These are phyloP conservation scores for Montifringilla adamsi DNA, from an alignment of 2,113 vertebrate species.

Conservation along the genomic window DNA sequence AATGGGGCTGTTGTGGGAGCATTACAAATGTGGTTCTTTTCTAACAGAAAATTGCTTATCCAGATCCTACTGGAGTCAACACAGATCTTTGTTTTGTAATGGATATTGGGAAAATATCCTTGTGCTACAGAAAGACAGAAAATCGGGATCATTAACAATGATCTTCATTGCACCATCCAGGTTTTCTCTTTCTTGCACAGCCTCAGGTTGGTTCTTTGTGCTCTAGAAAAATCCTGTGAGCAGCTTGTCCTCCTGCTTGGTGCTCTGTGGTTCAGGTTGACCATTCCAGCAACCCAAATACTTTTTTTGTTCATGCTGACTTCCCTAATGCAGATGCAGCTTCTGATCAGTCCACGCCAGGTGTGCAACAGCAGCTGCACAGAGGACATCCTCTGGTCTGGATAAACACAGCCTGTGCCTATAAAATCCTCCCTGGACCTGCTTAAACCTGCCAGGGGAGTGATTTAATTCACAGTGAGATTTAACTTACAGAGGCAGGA, in stretches of 20 bases:
- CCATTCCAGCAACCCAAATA: background rate
- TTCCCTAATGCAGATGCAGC: background rate
- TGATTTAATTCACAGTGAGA: background rate
- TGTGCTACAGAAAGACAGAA: background rate
- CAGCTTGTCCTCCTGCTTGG: background rate
- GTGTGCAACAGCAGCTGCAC: too few species aligned
- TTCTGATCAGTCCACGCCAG: background rate
- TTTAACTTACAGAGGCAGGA: background rate
- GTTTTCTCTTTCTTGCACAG: background rate
- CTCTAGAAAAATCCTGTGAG: background rate
- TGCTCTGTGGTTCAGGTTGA: background rate
- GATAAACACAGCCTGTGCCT: background rate
- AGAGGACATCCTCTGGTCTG: background rate
- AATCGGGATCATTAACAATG: background rate
- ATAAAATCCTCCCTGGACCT: background rate
- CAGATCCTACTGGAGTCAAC: background rate
- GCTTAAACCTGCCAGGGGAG: background rate
- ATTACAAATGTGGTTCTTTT: rapidly evolving
- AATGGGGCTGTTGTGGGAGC: background rate
- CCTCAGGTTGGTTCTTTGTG: background rate
- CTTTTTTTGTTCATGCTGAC: background rate
- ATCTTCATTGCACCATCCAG: background rate
- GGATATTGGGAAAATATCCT: background rate
- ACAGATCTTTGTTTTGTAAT: background rate
- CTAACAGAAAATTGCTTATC: background rate